Conservation (phyloP, 2,888 invertebrate species). For the Tiliacea citrago region DNA sequence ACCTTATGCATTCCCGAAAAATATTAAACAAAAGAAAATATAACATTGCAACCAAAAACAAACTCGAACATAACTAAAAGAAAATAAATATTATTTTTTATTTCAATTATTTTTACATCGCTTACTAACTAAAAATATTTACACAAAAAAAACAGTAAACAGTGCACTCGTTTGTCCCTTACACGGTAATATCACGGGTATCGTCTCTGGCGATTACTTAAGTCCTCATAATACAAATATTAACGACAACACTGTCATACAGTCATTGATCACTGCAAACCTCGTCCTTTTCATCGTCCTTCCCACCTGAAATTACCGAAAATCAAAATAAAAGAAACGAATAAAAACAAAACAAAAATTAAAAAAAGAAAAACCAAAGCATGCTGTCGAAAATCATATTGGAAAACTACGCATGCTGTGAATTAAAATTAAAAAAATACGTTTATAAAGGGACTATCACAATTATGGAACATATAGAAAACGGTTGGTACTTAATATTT, state of each 20-base stretch:
- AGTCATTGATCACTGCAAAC: slow-evolving; percentile 86
- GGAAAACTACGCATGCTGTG: slow-evolving; percentile 65
- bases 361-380: slow-evolving; percentile 61
- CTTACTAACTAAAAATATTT: slow-evolving; percentile 84
- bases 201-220: slow-evolving; percentile 86
- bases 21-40: slow-evolving; percentile 41
- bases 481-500: slow-evolving; percentile 27
- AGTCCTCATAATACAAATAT: slow-evolving; percentile 71
- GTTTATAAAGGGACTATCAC: slow-evolving; percentile 48
- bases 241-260: slow-evolving; percentile 79
- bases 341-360: slow-evolving; percentile 72
- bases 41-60: slow-evolving; percentile 64
- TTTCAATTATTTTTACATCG: slow-evolving; percentile 81
- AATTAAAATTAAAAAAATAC: slow-evolving; percentile 32
- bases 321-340: slow-evolving; percentile 83
- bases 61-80: slow-evolving; percentile 76
- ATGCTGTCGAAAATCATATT: slow-evolving; percentile 67
- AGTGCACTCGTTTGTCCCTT: slow-evolving; percentile 81
- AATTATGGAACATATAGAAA: slow-evolving; percentile 41
- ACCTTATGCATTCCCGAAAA: slow-evolving; percentile 17
- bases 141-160: slow-evolving; percentile 76
- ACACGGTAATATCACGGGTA: slow-evolving; percentile 89
- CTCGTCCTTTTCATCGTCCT: slow-evolving; percentile 88
- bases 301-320: slow-evolving; percentile 88
- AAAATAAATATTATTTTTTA: slow-evolving; percentile 83